Base-by-base conservation (phyloP, 2,113 vertebrate species). In the Triplophysa tibetana region DNA sequence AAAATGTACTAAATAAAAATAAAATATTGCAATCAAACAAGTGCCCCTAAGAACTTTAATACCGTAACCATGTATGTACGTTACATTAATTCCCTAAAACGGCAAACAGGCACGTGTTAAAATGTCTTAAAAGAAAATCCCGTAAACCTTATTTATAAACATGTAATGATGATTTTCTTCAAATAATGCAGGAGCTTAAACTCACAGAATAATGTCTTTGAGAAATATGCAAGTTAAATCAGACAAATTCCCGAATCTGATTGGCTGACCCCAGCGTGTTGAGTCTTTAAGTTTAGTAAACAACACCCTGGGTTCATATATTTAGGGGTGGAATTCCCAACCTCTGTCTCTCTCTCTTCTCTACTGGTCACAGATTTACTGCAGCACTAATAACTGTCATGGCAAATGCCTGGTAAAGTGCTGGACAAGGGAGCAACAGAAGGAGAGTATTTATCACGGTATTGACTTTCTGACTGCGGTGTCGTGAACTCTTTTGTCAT, bases 311-410 rank as follows among this genome's bases (percentile, higher is more conserved):
- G 90, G 87, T 93, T 94, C 93, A 97, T 96, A 96, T 94, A 94
- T 96, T 93, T 90, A 90, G 85, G 70, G 81, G 61, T 23, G 78
- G 85, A 89, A 91, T 91, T 92, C 65, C 77, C 69, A 58, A 58
- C 63, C 43, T 41, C 75, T 78, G 75, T 54, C 80, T 72, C 80
- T 70, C 75, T 75, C 65, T 90, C 86, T 78, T 68, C 75, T 79
- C 69, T 61, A 67, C 77, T 77, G 88, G 89, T 89, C 90, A 92
- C 94, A 94, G 93, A 96, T 97, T 97, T 98, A 97, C 94, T 91
- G 93, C 92, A 65, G 93, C 81, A 90, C 95, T 94, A 95, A 96
- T 97, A 97, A 95, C 94, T 96, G 95, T 95, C 94, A 93, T 91
- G 90, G 90, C 88, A 92, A 89, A 92, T 93, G 93, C 83, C 82